A percentile compares a stretch with the other conserved stretches of the same genome.
Conservation (phyloP, 2,797 vertebrate genomes). For the Cirrhinus mrigala region DNA sequence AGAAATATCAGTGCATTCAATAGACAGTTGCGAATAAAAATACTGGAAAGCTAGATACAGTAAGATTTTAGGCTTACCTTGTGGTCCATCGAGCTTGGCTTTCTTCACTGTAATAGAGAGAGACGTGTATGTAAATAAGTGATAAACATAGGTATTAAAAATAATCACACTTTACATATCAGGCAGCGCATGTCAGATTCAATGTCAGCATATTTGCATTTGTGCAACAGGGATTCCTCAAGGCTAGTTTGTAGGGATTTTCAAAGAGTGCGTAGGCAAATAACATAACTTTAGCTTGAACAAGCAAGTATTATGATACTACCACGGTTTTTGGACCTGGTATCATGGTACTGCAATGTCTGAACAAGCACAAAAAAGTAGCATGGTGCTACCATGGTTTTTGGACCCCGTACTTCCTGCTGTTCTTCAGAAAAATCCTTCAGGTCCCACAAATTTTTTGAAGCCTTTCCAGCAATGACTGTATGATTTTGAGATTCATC, state of each 20-base stretch:
- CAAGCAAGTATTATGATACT: background rate
- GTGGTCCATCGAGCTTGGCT: slow-evolving; percentile 95
- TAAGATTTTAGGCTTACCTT: slow-evolving; percentile 82
- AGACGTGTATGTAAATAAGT: slow-evolving; percentile 29
- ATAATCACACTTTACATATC: slow-evolving; percentile 41
- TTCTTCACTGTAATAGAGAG: slow-evolving; percentile 90
- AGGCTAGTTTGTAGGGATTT: slow-evolving; percentile 17
- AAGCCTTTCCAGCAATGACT: no score
- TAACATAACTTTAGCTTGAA: background rate
- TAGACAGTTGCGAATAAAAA: background rate
- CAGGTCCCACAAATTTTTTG: no score
- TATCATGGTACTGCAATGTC: no score
- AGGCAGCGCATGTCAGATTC: slow-evolving; percentile 33
- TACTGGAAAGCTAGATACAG: background rate
- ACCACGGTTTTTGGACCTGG: background rate
- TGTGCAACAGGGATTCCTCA: slow-evolving; percentile 4
- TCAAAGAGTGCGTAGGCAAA: background rate
- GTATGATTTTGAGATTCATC: no score
- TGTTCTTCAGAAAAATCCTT: no score
- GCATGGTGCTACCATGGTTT: background rate
- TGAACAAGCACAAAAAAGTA: no score
- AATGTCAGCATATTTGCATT: slow-evolving; percentile 34
- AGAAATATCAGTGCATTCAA: slow-evolving; percentile 2
- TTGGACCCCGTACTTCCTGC: no score
- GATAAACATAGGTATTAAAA: slow-evolving; percentile 23